phyloP scores from a whole-genome alignment of 1,140 invertebrate species.

The Thrips palmi region DNA sequence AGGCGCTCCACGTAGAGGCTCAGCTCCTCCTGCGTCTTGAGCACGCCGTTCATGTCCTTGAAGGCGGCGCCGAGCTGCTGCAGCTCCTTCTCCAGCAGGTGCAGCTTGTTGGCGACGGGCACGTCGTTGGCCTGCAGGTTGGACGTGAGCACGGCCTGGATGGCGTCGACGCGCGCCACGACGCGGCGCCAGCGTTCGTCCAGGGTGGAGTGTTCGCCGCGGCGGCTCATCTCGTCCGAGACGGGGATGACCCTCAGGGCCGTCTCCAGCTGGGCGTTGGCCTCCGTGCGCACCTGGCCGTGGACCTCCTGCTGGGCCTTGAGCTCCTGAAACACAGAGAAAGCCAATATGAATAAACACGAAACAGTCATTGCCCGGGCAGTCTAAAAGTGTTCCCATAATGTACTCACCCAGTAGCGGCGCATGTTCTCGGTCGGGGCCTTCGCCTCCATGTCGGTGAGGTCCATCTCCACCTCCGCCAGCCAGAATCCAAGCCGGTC shows the following conservation, averaged over 20 bases:
- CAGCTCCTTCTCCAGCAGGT: conserved; percentile 50
- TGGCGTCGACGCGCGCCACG: conserved; percentile 36
- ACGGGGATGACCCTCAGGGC: conserved; percentile 55
- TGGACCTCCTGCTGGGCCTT: conserved; percentile 76
- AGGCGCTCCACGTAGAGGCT: conserved; percentile 58
- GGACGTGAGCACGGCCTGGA: conserved; percentile 42
- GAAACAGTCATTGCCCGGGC: conserved; percentile 7
- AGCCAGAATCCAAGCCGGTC: conserved; percentile 57
- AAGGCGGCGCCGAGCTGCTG: conserved; percentile 43
- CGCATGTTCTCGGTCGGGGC: conserved; percentile 48
- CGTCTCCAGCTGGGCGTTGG: conserved; percentile 49
- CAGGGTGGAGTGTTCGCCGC: conserved; percentile 53
- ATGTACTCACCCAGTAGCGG: conserved; percentile 49
- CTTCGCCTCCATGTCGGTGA: conserved; percentile 30
- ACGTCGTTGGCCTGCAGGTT: conserved; percentile 46
- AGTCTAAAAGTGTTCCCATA: conserved; percentile 7
- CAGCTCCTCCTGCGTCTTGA: conserved; percentile 63
- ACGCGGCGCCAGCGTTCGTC: conserved; percentile 55
- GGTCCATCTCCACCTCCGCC: conserved; percentile 42
- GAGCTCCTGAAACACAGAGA: conserved; percentile 36
- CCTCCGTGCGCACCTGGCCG: conserved; percentile 53
- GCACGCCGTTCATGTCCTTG: conserved; percentile 48
- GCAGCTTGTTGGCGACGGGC: conserved; percentile 47
- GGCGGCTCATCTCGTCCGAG: conserved; percentile 59
- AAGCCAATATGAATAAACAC: conserved; percentile 10